Conservation (phyloP, 2,113 vertebrate species). For the Hippolais icterina region DNA sequence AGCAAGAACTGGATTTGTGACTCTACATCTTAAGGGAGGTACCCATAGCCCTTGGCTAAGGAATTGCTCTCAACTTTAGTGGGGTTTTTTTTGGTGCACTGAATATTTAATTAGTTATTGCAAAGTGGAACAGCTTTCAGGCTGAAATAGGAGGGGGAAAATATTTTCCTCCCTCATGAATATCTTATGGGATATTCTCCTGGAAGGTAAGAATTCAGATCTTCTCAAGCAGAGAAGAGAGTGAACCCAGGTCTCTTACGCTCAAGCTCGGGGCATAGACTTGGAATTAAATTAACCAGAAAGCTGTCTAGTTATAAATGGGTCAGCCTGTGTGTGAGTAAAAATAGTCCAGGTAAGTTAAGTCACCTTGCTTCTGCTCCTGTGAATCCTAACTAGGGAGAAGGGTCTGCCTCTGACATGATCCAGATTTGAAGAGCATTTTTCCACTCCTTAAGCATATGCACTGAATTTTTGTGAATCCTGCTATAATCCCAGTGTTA, state of each 20-base stretch:
- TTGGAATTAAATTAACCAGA: constrained; percentile 45
- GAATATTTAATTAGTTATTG: constrained; percentile 57
- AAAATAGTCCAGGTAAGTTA: constrained; percentile 31
- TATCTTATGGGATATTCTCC: constrained; percentile 59
- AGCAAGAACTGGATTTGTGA: neutral
- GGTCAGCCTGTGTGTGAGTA: neutral
- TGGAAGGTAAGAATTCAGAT: constrained; percentile 40
- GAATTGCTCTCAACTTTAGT: constrained; percentile 25
- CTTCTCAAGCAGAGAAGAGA: constrained; percentile 42
- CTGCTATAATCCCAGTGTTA: neutral
- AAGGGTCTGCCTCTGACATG: neutral
- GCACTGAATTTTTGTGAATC: neutral
- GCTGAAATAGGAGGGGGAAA: neutral
- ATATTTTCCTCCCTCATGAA: constrained; percentile 49
- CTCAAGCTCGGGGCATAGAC: neutral
- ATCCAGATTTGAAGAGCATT: neutral
- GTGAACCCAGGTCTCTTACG: neutral
- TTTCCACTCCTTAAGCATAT: neutral
- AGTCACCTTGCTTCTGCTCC: neutral
- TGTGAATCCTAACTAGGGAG: neutral
- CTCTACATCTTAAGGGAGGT: neutral
- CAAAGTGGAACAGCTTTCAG: constrained; percentile 57
- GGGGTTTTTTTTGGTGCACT: neutral
- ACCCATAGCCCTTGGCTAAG: constrained; percentile 8
- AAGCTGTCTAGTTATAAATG: constrained; percentile 38